Conservation (phyloP, 2,888 invertebrate species). For the Vesta saturnalis region DNA sequence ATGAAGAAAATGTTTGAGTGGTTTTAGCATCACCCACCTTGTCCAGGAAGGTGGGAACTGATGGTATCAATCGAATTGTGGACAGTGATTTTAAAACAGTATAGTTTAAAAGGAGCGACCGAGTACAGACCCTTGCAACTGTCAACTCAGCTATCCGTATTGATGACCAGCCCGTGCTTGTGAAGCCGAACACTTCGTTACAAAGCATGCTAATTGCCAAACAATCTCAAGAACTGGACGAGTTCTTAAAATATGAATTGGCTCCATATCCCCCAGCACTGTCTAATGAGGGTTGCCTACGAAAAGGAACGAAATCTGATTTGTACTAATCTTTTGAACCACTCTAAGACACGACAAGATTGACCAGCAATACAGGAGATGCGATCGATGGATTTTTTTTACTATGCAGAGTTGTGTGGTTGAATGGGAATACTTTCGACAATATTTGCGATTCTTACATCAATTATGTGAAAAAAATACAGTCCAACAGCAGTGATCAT, state of each 20-base stretch:
- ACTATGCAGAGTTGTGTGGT: not conserved
- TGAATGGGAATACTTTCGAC: not conserved
- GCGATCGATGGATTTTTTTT: not conserved
- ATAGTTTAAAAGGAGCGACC: too few species aligned
- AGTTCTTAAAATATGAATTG: not conserved
- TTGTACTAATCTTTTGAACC: not conserved
- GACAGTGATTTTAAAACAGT: too few species aligned
- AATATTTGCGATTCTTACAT: not conserved
- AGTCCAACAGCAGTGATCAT: not conserved
- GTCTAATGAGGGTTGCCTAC: not conserved
- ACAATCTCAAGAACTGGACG: not conserved
- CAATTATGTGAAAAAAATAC: not conserved
- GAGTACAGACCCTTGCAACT: too few species aligned
- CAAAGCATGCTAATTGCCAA: not conserved
- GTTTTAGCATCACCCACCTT: too few species aligned
- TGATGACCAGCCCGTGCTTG: too few species aligned
- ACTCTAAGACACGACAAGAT: not conserved
- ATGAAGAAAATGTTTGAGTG: too few species aligned
- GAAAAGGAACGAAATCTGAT: not conserved
- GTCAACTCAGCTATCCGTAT: too few species aligned
- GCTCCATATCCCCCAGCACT: not conserved
- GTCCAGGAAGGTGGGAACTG: too few species aligned
- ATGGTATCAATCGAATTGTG: too few species aligned
- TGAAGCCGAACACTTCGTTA: too few species aligned
- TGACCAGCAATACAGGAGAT: not conserved